Conservation (phyloP, 2,888 invertebrate genomes). For the Mesopsocus fuscifrons region DNA sequence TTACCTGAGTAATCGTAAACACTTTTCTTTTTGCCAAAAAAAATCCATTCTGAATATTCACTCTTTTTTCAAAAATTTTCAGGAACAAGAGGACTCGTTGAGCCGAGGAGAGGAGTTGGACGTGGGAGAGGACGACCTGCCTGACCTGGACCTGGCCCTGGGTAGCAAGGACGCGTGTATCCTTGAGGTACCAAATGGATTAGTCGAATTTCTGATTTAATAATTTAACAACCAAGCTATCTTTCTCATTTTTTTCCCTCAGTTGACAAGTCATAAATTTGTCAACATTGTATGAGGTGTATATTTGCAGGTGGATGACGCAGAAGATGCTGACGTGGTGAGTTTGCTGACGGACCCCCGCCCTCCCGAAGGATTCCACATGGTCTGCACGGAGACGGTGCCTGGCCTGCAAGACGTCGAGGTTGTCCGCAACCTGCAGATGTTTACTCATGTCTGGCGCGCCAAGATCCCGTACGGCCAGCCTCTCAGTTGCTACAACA, state of each 20-base stretch:
- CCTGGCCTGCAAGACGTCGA: slow-evolving; percentile 50
- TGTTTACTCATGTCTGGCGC: slow-evolving; percentile 70
- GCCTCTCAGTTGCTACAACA: slow-evolving; percentile 26
- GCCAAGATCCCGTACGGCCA: slow-evolving; percentile 35
- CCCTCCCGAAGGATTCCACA: slow-evolving; percentile 56
- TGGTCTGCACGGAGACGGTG: slow-evolving; percentile 57
- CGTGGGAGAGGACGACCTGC: slow-evolving; percentile 47
- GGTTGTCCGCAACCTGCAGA: slow-evolving; percentile 50
- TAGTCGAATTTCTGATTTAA: slow-evolving; percentile 2
- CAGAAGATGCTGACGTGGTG: slow-evolving; percentile 60
- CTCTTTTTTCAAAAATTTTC: too few species aligned
- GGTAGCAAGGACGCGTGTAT: slow-evolving; percentile 67
- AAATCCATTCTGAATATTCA: too few species aligned
- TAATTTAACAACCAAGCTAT: background rate
- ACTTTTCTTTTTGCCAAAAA: too few species aligned
- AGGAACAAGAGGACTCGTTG: background rate
- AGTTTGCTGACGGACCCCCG: slow-evolving; percentile 51
- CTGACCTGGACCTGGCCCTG: slow-evolving; percentile 44
- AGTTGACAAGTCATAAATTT: too few species aligned
- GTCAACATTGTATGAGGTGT: too few species aligned
- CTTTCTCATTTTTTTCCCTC: background rate
- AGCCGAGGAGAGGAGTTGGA: slow-evolving; percentile 30
- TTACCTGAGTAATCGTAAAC: too few species aligned
- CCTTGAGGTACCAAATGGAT: slow-evolving; percentile 36
- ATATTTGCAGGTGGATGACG: slow-evolving; percentile 70